Evolutionary conservation across 2,888 invertebrate genomes (phyloP), one percentile per base, ranked within the genome.

Genomic region (Ellobium chinense): DNA sequence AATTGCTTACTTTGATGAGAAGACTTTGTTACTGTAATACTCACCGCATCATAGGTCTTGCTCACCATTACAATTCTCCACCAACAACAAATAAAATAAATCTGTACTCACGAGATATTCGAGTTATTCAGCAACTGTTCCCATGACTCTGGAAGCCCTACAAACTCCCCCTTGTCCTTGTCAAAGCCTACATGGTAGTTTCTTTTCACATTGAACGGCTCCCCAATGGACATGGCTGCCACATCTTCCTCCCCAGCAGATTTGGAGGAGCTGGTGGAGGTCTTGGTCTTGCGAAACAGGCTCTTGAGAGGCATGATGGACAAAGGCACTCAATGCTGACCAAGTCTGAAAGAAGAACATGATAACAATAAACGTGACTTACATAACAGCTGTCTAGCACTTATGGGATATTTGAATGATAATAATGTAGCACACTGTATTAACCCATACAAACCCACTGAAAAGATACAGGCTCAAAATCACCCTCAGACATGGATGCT

Each of bases 121-220:
- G 93, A 93, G 21, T 96, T 95, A 89, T 96, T 95, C 86, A 98
- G 94, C 75, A 91, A 87, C n/a, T 87, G 81, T 36, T 85, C 83
- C 92, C 92, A 92, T 37, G 91, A 87, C 54, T 89, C 89, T 14
- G 98, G 98, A 65, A 98, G 94, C 0, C 98, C 98, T 88, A 96
- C 96, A 87, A 98, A 94, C 92, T 96, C 95, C 0, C 98, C 97
- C 29, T 81, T 83, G 21, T 65, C 80, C 62, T 39, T 60, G 34
- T 80, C 63, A 75, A 75, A 80, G 14, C 75, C 63, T 3, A 80
- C 75, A 27, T 73, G 54, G 29, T 97, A 96, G 89, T 96, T 95
- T 89, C 97, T 96, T 85, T 96, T 95, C 27, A 98, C 97, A 91
- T 96, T 96, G 14, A 96, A 97, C 1, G 98, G 98, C 87, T 95